Evolutionary conservation across 2,113 vertebrate species (phyloP).

Genomic region (Carassius auratus): DNA sequence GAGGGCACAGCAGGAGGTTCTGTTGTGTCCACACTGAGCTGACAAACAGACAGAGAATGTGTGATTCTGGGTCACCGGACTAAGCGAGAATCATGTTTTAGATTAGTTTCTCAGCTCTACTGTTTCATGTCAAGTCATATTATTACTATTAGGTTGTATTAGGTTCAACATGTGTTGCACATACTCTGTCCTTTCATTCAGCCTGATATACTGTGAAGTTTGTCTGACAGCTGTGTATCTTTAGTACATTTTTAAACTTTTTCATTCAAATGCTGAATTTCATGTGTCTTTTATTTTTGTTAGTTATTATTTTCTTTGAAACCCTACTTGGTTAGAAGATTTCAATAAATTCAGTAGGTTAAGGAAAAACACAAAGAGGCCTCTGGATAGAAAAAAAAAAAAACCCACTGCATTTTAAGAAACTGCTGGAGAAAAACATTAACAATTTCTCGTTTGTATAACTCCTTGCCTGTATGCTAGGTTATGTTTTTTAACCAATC

Average conservation of each 20-base stretch:
- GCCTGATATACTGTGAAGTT: conserved; percentile 67
- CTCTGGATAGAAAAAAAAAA: not conserved
- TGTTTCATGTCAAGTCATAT: not conserved
- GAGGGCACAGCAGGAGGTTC: conserved; percentile 20
- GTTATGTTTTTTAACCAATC: not conserved
- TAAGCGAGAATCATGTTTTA: not conserved
- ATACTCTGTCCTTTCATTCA: conserved; percentile 34
- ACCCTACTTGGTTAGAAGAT: not conserved
- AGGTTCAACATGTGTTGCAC: not conserved
- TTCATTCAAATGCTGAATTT: not conserved
- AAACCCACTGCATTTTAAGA: not conserved
- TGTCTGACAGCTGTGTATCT: conserved; percentile 30
- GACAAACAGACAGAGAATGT: conserved; percentile 14
- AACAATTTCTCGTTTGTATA: not conserved
- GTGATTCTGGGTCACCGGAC: conserved; percentile 8
- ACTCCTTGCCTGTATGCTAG: not conserved
- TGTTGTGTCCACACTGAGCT: not conserved
- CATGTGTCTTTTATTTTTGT: not conserved
- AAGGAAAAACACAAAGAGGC: not conserved
- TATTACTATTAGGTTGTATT: not conserved
- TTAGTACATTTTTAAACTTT: not conserved
- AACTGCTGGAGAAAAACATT: not conserved
- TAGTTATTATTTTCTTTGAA: not conserved
- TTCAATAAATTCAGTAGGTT: no score
- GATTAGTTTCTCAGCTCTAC: not conserved